Conservation (phyloP, 2,113 vertebrate genomes). For the Pica pica region DNA sequence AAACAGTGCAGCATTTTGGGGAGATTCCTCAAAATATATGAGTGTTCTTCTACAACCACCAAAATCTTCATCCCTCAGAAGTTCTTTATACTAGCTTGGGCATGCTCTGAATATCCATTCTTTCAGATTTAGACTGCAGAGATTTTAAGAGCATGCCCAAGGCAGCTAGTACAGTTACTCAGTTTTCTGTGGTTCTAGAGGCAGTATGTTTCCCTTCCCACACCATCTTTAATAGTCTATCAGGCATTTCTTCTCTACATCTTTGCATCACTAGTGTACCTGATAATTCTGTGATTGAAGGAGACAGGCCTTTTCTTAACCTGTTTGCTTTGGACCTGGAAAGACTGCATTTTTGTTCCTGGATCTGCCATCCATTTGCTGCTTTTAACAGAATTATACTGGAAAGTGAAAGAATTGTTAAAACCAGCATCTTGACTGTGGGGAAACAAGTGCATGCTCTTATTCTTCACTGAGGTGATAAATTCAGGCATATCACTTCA, state of each 20-base stretch:
- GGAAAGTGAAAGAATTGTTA: background rate
- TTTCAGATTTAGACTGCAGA: background rate
- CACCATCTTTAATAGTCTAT: background rate
- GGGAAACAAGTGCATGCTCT: background rate
- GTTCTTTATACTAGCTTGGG: background rate
- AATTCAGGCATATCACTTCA: background rate
- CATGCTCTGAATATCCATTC: background rate
- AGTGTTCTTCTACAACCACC: background rate
- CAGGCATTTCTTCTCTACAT: background rate
- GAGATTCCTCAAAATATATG: background rate
- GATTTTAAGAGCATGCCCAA: background rate
- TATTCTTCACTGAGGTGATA: background rate
- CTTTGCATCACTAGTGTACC: background rate
- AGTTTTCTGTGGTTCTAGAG: background rate
- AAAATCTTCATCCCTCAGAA: background rate
- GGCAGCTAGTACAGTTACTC: background rate
- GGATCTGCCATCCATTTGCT: background rate
- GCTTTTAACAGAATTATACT: background rate
- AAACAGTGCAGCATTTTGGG: background rate
- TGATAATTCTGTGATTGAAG: background rate
- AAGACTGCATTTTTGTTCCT: background rate
- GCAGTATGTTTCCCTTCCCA: background rate
- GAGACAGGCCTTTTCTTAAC: background rate
- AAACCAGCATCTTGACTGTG: background rate
- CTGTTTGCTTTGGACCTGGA: background rate